Conservation (phyloP, 2,113 vertebrate genomes). For the Sebastes fasciatus region DNA sequence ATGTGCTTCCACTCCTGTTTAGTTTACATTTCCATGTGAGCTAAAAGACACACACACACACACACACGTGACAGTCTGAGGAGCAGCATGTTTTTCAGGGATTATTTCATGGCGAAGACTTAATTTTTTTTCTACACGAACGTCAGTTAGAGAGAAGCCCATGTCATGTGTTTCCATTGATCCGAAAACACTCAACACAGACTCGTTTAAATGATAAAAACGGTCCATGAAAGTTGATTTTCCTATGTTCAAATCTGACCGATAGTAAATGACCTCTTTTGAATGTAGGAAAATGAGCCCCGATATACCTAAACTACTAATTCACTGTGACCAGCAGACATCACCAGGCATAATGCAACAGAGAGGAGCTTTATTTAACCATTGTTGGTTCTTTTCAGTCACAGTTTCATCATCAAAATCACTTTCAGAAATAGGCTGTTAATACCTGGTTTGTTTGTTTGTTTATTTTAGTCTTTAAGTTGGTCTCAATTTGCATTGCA, state of each 20-base stretch:
- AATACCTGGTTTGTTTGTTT: background rate
- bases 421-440: background rate
- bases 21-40: constrained; percentile 8
- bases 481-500: background rate
- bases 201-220: background rate
- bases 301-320: background rate
- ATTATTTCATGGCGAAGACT: background rate
- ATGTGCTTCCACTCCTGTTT: background rate
- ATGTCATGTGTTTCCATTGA: background rate
- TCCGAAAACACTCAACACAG: background rate
- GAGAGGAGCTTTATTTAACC: no score
- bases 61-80: background rate
- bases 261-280: background rate
- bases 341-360: background rate
- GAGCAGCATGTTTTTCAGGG: background rate
- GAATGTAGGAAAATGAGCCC: constrained; percentile 1
- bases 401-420: background rate
- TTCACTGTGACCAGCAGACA: background rate
- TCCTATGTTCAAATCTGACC: background rate
- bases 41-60: background rate
- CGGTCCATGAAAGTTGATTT: background rate
- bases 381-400: background rate
- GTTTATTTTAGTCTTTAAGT: no score
- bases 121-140: background rate
- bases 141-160: background rate